Percentiles rank a stretch among this genome's conserved stretches.
Evolutionary conservation across 2,888 invertebrate genomes (phyloP).

Genomic region (Oscheius sp.): DNA sequence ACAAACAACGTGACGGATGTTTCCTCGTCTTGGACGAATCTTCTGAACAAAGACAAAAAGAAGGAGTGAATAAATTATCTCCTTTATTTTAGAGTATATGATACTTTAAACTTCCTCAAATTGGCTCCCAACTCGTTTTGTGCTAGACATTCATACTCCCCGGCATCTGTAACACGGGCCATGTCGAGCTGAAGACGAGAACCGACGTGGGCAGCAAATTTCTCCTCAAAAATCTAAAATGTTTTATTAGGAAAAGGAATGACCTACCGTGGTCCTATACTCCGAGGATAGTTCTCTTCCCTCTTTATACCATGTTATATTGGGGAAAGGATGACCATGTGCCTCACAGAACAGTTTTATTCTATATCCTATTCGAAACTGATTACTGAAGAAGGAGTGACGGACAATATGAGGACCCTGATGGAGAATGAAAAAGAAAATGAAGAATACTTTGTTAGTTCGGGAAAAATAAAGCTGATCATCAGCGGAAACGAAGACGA

Average conservation of each 20-base stretch:
- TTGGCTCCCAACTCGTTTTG: slow-evolving; percentile 35
- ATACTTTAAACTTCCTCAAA: slow-evolving; percentile 1
- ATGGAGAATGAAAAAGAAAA: not conserved
- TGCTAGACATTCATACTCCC: slow-evolving; percentile 49
- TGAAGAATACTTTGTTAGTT: slow-evolving; percentile 7
- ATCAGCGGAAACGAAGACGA: slow-evolving; percentile 2
- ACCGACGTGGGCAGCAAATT: not conserved
- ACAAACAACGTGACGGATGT: not conserved
- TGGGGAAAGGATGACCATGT: slow-evolving; percentile 85
- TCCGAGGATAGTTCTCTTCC: slow-evolving; percentile 83
- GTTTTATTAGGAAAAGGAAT: not conserved
- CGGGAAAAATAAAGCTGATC: slow-evolving; percentile 23
- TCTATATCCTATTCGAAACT: slow-evolving; percentile 81
- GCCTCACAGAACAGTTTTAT: slow-evolving; percentile 90
- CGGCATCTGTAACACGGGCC: slow-evolving; percentile 43
- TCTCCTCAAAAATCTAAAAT: slow-evolving; percentile 15
- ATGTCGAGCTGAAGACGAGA: slow-evolving; percentile 46
- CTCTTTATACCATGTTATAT: slow-evolving; percentile 92
- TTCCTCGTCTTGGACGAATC: slow-evolving; percentile 15
- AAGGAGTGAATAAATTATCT: not conserved
- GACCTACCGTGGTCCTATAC: slow-evolving; percentile 36
- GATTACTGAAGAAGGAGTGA: slow-evolving; percentile 51
- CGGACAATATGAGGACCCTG: slow-evolving; percentile 52
- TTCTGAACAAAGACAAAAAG: not conserved
- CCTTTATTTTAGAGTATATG: not conserved